Conservation (phyloP, 1,140 invertebrate species). For the Orius insidiosus region DNA sequence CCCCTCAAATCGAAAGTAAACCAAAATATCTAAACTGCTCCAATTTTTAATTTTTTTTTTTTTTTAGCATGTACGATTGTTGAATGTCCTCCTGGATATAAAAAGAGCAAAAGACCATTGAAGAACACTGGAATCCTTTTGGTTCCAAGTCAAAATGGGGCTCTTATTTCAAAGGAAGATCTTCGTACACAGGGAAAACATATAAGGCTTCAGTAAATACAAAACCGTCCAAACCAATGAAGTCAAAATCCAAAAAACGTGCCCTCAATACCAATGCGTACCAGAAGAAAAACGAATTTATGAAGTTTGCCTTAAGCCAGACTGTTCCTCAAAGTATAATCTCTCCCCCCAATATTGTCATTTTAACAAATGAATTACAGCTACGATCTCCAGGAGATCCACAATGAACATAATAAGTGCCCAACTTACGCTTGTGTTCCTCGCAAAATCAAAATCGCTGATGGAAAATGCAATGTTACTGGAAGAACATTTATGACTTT, state of each 20-base stretch:
- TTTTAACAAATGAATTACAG: neutral
- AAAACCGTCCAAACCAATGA: neutral
- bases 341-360: neutral
- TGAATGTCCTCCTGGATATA: constrained; percentile 19
- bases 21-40: too few relatives aligned
- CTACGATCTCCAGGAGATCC: constrained; percentile 10
- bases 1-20: constrained; percentile 13
- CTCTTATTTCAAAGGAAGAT: constrained; percentile 4
- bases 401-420: constrained; percentile 8
- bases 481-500: constrained; percentile 60
- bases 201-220: constrained; percentile 14
- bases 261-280: constrained; percentile 23
- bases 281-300: constrained; percentile 2
- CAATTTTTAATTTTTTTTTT: neutral
- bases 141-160: constrained; percentile 17
- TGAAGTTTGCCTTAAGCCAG: constrained; percentile 14
- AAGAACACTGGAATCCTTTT: constrained; percentile 16
- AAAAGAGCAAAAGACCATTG: neutral
- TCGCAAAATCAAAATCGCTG: constrained; percentile 31
- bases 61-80: constrained; percentile 14
- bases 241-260: constrained; percentile 16
- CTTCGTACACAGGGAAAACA: neutral
- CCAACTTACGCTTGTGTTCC: constrained; percentile 39
- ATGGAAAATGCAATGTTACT: constrained; percentile 50
- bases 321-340: constrained; percentile 6